Evolutionary conservation across 2,113 vertebrate species (phyloP).

Genomic region (Gymnarchus niloticus): DNA sequence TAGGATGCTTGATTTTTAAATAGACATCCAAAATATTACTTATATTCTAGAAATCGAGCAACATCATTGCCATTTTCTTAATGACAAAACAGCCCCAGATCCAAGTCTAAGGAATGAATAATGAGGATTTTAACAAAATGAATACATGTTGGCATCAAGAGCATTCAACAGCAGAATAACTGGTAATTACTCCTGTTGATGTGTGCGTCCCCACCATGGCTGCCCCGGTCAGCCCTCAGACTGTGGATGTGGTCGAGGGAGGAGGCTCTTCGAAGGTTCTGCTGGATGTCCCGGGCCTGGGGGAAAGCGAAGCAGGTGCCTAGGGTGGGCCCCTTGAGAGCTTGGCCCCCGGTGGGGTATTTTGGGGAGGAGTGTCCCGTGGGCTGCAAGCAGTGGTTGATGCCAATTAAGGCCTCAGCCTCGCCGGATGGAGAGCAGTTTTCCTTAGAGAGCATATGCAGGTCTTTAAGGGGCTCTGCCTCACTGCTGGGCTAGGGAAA

Average conservation of each 20-base stretch:
- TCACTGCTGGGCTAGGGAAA: constrained; percentile 64
- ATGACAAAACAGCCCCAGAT: too few species aligned
- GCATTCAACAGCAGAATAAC: too few species aligned
- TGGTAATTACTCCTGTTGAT: constrained; percentile 62
- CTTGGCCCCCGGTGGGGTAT: constrained; percentile 42
- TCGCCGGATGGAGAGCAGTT: constrained; percentile 68
- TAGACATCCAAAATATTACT: neutral
- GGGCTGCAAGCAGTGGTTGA: constrained; percentile 58
- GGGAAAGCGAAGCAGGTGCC: constrained; percentile 54
- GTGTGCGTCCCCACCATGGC: constrained; percentile 59
- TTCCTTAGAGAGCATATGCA: constrained; percentile 65
- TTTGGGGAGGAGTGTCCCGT: constrained; percentile 48
- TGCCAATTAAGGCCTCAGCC: constrained; percentile 76
- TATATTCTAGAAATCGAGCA: neutral
- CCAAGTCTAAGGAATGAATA: too few species aligned
- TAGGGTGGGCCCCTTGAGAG: constrained; percentile 51
- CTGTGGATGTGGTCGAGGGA: constrained; percentile 76
- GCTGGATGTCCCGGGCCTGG: constrained; percentile 57
- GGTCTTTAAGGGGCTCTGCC: constrained; percentile 73
- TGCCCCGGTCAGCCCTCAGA: constrained; percentile 68
- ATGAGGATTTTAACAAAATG: too few species aligned
- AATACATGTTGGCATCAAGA: too few species aligned
- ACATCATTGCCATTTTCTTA: too few species aligned
- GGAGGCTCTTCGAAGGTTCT: constrained; percentile 74
- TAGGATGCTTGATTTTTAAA: too few species aligned